Evolutionary conservation across 2,888 invertebrate genomes (phyloP).

Genomic region (Conchocele bisecta): DNA sequence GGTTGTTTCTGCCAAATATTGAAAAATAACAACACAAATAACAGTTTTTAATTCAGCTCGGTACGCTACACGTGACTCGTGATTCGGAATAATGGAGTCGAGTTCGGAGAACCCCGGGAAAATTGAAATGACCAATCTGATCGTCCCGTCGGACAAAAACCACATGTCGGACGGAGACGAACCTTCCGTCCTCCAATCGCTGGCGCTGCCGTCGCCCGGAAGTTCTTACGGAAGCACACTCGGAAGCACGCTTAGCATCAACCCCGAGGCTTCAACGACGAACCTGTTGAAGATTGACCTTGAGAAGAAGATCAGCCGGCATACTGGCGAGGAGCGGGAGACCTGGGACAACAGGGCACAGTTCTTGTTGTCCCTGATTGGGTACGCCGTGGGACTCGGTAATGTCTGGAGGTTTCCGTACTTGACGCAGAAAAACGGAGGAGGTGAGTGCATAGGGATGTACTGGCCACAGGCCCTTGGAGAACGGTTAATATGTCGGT

Average conservation of each 20-base stretch:
- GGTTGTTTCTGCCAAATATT: no score
- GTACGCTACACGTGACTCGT: no score
- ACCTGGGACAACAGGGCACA: slow-evolving; percentile 74
- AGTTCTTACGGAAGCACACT: slow-evolving; percentile 51
- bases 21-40: no score
- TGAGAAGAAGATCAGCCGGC: slow-evolving; percentile 68
- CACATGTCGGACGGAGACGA: slow-evolving; percentile 15
- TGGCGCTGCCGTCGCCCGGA: slow-evolving; percentile 51
- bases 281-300: slow-evolving; percentile 71
- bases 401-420: slow-evolving; percentile 78
- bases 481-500: no score
- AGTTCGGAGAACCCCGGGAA: slow-evolving; percentile 18
- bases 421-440: slow-evolving; percentile 76
- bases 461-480: no score
- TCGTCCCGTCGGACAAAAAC: slow-evolving; percentile 7
- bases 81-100: no score
- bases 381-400: slow-evolving; percentile 76
- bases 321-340: slow-evolving; percentile 72
- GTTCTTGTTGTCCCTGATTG: slow-evolving; percentile 72
- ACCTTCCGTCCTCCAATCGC: slow-evolving; percentile 7
- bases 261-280: slow-evolving; percentile 68
- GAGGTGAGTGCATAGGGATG: slow-evolving; percentile 67
- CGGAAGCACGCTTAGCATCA: slow-evolving; percentile 68
- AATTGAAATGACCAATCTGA: slow-evolving; percentile 57
- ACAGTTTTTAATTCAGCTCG: no score